A percentile compares a stretch with the other conserved stretches of the same genome.
These are phyloP conservation scores for Azemiops feae DNA, from an alignment of 2,113 vertebrate species.

Conservation along the genomic window DNA sequence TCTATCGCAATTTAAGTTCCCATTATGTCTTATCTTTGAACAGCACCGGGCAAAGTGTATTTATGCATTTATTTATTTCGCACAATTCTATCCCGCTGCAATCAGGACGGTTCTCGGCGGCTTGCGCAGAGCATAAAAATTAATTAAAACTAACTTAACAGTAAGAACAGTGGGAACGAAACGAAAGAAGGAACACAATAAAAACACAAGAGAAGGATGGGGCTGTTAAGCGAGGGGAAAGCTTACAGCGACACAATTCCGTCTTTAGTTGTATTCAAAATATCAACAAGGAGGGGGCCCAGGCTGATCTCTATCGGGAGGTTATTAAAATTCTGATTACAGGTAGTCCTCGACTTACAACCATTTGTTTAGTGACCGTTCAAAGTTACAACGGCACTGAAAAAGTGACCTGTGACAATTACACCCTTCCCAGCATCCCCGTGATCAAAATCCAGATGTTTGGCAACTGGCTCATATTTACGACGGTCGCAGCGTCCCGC, in stretches of 20 bases:
- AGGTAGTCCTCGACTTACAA: too few relatives aligned
- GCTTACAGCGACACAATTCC: not conserved
- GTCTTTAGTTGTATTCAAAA: not conserved
- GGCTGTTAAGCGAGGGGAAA: not conserved
- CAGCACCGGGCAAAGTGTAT: not conserved
- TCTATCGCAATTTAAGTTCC: not conserved
- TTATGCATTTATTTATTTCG: not conserved
- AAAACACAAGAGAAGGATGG: not conserved
- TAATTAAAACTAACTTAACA: not conserved
- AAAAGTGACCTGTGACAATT: not conserved
- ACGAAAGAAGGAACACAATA: not conserved
- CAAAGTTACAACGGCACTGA: too few relatives aligned
- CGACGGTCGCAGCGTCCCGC: fast-evolving
- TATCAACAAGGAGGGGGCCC: not conserved
- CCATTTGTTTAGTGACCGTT: too few relatives aligned
- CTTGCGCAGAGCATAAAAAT: not conserved
- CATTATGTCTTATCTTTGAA: not conserved
- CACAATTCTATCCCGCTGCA: not conserved
- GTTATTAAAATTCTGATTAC: not conserved
- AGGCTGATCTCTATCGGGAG: not conserved
- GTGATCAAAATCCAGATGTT: too few relatives aligned
- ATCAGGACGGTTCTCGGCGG: not conserved
- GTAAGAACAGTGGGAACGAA: not conserved
- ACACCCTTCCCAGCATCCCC: not conserved
- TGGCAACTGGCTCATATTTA: too few relatives aligned